phyloP scores from a whole-genome alignment of 2,797 vertebrate species.

The Coranthus polyacanthus region DNA sequence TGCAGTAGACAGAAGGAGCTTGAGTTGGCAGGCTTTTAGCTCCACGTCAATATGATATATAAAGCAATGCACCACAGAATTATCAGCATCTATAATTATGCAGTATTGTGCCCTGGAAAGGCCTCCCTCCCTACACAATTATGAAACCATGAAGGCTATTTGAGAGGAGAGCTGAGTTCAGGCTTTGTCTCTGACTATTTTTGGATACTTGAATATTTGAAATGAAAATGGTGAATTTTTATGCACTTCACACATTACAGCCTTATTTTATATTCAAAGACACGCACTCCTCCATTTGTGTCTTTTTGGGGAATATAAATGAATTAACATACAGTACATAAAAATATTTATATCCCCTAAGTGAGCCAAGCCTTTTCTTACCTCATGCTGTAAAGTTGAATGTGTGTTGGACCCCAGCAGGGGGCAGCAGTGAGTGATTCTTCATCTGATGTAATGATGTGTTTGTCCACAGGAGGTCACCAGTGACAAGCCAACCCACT shows the following conservation, averaged over 20 bases:
- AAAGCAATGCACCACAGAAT: slow-evolving; percentile 67
- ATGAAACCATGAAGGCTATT: slow-evolving; percentile 39
- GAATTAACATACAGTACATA: slow-evolving; percentile 19
- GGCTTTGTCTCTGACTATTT: slow-evolving; percentile 55
- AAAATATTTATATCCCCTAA: slow-evolving; percentile 20
- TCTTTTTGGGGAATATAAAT: slow-evolving; percentile 28
- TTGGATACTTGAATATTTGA: slow-evolving; percentile 47
- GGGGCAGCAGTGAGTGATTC: slow-evolving; percentile 59
- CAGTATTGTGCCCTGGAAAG: slow-evolving; percentile 44
- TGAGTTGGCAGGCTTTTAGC: slow-evolving; percentile 73
- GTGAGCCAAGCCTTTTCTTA: slow-evolving; percentile 41
- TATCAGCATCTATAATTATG: slow-evolving; percentile 75
- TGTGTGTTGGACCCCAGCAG: slow-evolving; percentile 65
- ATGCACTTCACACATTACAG: slow-evolving; percentile 11
- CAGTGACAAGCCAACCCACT: slow-evolving; percentile 90
- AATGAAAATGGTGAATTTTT: slow-evolving; percentile 18
- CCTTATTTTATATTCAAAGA: slow-evolving; percentile 13
- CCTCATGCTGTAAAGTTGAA: slow-evolving; percentile 35
- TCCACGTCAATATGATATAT: slow-evolving; percentile 74
- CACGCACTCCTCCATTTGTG: neutral
- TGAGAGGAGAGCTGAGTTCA: slow-evolving; percentile 24
- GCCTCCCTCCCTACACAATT: slow-evolving; percentile 35
- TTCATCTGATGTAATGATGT: slow-evolving; percentile 67
- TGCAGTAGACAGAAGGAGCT: slow-evolving; percentile 66
- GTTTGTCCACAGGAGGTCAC: slow-evolving; percentile 91